Conservation (phyloP, 2,797 vertebrate species). For the Enteromius anoplus region DNA sequence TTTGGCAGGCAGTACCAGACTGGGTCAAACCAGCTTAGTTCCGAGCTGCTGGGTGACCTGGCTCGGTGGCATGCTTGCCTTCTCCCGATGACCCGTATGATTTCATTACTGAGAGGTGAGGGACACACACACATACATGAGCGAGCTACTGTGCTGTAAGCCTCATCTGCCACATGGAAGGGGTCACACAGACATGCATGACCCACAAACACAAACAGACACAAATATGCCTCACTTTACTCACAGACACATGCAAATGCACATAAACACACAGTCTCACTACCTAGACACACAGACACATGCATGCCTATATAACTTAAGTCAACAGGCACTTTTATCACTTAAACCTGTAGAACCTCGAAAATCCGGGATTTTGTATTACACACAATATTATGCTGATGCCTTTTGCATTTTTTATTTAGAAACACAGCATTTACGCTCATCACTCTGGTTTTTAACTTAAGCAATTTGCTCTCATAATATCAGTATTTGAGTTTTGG, state of each 20-base stretch:
- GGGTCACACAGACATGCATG: constrained; percentile 37
- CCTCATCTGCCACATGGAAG: constrained; percentile 39
- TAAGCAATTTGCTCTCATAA: not conserved
- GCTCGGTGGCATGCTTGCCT: constrained; percentile 60
- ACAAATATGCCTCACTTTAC: constrained; percentile 31
- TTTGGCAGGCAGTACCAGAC: constrained; percentile 75
- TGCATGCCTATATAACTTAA: not conserved
- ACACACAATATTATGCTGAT: not conserved
- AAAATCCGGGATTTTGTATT: not conserved
- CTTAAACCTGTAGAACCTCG: constrained; percentile 1
- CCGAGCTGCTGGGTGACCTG: constrained; percentile 80
- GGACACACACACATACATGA: constrained; percentile 49
- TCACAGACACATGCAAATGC: constrained; percentile 8
- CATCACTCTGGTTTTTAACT: not conserved
- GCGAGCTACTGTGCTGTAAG: constrained; percentile 24
- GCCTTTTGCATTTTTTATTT: not conserved
- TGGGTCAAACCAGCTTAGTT: constrained; percentile 83
- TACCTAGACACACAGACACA: not conserved
- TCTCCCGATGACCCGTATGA: constrained; percentile 78
- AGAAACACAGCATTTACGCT: not conserved
- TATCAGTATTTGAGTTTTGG: not conserved
- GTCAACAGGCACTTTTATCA: not conserved
- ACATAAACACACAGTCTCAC: not conserved
- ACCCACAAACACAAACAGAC: constrained; percentile 34
- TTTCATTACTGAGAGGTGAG: constrained; percentile 80